phyloP scores from a whole-genome alignment of 2,113 vertebrate genomes.

The Xiphophorus maculatus region DNA sequence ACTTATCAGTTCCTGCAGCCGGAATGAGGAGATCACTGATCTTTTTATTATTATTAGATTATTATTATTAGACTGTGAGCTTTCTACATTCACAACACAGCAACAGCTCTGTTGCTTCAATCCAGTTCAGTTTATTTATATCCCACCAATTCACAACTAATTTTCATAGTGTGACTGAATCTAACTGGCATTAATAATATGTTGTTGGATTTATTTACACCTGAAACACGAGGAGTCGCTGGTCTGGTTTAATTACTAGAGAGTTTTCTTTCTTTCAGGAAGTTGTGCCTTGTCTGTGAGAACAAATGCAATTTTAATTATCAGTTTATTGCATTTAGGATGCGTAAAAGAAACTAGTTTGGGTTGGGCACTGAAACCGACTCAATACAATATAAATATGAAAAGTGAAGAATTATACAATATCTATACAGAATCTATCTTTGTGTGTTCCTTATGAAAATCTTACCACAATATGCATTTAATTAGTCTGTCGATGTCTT shows the following conservation, averaged over 20 bases:
- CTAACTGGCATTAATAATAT: background rate
- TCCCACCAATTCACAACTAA: background rate
- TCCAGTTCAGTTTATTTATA: background rate
- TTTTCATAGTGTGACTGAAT: background rate
- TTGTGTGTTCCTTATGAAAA: no score
- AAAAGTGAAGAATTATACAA: no score
- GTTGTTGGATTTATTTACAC: background rate
- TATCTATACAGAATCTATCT: background rate
- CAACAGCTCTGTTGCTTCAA: background rate
- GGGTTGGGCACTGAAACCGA: background rate
- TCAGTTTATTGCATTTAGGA: background rate
- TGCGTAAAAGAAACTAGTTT: background rate
- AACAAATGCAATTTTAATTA: background rate
- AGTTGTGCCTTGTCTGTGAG: background rate
- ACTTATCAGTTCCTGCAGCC: background rate
- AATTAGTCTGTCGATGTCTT: background rate
- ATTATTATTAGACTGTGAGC: background rate
- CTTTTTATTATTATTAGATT: background rate
- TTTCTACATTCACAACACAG: background rate
- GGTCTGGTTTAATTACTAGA: background rate
- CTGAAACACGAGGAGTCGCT: background rate
- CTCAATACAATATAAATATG: background rate
- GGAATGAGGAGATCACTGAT: background rate
- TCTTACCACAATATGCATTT: no score
- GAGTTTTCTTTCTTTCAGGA: background rate